A percentile compares a stretch with the other conserved stretches of the same genome.
Conservation (phyloP, 2,113 vertebrate species). For the Nycticebus coucang region DNA sequence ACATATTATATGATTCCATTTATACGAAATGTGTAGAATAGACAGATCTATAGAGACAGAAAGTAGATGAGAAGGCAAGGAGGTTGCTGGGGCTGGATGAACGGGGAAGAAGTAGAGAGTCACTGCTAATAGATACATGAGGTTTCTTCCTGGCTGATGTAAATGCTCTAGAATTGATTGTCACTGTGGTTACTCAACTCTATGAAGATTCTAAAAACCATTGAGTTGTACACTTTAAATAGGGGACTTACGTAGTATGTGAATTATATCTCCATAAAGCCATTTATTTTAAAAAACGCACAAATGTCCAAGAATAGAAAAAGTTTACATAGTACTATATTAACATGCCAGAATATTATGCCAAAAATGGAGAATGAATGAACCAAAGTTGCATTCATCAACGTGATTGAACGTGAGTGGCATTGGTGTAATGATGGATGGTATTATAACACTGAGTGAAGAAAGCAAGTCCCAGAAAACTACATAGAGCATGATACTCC, state of each 20-base stretch:
- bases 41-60: not conserved
- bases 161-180: not conserved
- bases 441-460: not conserved
- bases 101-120: not conserved
- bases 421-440: not conserved
- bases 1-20: not conserved
- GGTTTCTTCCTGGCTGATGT: not conserved
- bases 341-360: not conserved
- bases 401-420: not conserved
- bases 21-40: not conserved
- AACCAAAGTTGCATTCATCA: not conserved
- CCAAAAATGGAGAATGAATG: not conserved
- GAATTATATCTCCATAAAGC: not conserved
- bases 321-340: not conserved
- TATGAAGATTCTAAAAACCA: not conserved
- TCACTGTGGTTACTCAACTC: not conserved
- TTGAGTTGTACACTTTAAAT: not conserved
- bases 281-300: not conserved
- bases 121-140: not conserved
- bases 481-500: not conserved
- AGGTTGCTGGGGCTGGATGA: not conserved
- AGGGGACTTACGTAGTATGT: not conserved
- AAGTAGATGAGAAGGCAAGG: not conserved
- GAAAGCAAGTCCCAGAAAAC: not conserved
- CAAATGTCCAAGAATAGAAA: not conserved